Base-by-base conservation (phyloP, 2,797 vertebrate species). In the Acanthornis magna region DNA sequence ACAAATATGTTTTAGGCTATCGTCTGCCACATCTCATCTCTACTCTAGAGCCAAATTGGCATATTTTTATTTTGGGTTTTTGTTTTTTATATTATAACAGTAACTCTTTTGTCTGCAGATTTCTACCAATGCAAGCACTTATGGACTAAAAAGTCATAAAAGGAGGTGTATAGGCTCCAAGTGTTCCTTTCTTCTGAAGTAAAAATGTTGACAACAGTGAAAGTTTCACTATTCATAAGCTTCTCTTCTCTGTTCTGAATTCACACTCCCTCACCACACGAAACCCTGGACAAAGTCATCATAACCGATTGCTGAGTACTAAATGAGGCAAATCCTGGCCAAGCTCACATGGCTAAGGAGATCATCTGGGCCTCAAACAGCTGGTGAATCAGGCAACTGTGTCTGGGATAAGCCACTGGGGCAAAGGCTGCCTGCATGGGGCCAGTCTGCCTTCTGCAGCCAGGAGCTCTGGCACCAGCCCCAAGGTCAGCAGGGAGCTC, bases 281-380 rank as follows among this genome's bases (percentile, higher is more conserved):
- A 77, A 82, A 85, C 12, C 19, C 25, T 36, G 27, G 43, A 78
- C n/a, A 80, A 53, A 85, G 42, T 60, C 14, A 57, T 92, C 66
- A 16, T 40, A 68, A n/a, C 32, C 84, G 57, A 84, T 84, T 78
- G 43, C 30, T 57, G 75, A 67, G 18, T 61, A 72, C 13, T 75
- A 92, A 79, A 95, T 93, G 40, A 86, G 67, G 54, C 63, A 89
- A 89, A 65, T 70, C 85, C 22, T 78, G 36, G 21, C 36, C 90
- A 50, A 83, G 14, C 12, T 71, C 21, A 48, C 51, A 43, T 14
- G 23, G 29, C 42, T 82, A 7, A 29, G 38, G 30, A 93, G 42
- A 51, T 83, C 30, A 75, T 63, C 21, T 61, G 43, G 60, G 76
- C 13, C 45, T 48, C 63, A 78, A 61, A 72, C 58, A 89, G 36